Percentiles rank a stretch among this genome's conserved stretches.
Conservation (phyloP, 2,797 vertebrate species). For the Siniperca scherzeri region DNA sequence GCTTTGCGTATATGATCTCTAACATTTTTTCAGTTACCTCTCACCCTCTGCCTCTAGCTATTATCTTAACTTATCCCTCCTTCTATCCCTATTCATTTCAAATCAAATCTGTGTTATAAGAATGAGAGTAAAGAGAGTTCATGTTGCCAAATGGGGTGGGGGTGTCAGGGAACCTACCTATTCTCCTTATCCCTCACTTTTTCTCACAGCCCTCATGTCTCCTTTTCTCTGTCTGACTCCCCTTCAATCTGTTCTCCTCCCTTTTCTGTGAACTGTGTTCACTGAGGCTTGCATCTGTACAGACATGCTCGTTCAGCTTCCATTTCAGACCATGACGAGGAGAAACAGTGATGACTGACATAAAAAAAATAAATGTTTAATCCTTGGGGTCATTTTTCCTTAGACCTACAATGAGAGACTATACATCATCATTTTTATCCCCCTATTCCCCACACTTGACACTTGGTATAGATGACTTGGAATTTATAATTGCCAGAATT, state of each 20-base stretch:
- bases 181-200: slow-evolving; percentile 16
- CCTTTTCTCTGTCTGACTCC: slow-evolving; percentile 20
- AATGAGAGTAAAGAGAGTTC: neutral
- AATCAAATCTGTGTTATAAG: neutral
- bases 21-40: neutral
- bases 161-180: neutral
- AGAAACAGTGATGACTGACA: slow-evolving; percentile 46
- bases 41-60: neutral
- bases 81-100: neutral
- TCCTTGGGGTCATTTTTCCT: neutral
- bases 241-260: slow-evolving; percentile 26
- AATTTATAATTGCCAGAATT: slow-evolving; percentile 18
- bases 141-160: neutral
- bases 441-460: neutral
- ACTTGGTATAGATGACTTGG: neutral
- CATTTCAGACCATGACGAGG: slow-evolving; percentile 41
- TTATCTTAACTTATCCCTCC: neutral
- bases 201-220: slow-evolving; percentile 24
- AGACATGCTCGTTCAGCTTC: slow-evolving; percentile 44
- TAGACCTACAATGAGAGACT: neutral
- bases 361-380: slow-evolving; percentile 28
- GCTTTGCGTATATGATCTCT: neutral
- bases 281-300: slow-evolving; percentile 49
- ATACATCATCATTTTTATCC: slow-evolving; percentile 9
- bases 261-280: slow-evolving; percentile 41